Conservation (phyloP, 2,797 vertebrate genomes). For the Cichlasoma orientale region DNA sequence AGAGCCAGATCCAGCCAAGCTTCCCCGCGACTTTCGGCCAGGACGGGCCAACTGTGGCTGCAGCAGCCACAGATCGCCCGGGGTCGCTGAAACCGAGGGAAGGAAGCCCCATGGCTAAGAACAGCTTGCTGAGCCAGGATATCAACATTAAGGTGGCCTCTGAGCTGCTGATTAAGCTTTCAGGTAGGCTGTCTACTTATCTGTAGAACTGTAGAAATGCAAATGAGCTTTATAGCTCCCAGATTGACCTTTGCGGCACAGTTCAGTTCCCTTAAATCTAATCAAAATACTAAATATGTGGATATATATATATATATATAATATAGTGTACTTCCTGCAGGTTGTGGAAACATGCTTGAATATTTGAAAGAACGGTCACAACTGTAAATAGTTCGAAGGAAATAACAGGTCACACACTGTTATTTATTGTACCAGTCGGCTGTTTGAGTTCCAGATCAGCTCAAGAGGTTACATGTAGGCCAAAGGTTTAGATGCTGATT, state of each 20-base stretch:
- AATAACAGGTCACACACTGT: neutral
- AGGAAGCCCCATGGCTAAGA: slow-evolving; percentile 80
- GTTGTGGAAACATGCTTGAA: neutral
- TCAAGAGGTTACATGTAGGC: slow-evolving; percentile 19
- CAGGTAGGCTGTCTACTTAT: slow-evolving; percentile 82
- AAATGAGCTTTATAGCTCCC: neutral
- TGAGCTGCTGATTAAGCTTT: slow-evolving; percentile 98
- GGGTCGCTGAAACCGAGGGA: slow-evolving; percentile 84
- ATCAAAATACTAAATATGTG: neutral
- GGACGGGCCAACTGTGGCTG: slow-evolving; percentile 74
- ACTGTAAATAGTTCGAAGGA: neutral
- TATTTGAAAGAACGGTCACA: neutral
- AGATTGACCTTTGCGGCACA: neutral
- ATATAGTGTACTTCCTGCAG: neutral
- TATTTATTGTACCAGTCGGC: neutral
- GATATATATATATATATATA: neutral
- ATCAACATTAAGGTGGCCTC: slow-evolving; percentile 95
- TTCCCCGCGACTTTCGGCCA: slow-evolving; percentile 83
- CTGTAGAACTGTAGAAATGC: neutral
- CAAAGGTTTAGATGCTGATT: slow-evolving; percentile 30
- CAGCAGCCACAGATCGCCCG: slow-evolving; percentile 69
- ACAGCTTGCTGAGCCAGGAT: slow-evolving; percentile 88
- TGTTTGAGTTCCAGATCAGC: slow-evolving; percentile 34
- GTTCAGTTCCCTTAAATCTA: neutral
- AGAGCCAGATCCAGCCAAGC: slow-evolving; percentile 76